Evolutionary conservation across 2,797 vertebrate genomes (phyloP).

Genomic region (Mormyrops boulengeri): DNA sequence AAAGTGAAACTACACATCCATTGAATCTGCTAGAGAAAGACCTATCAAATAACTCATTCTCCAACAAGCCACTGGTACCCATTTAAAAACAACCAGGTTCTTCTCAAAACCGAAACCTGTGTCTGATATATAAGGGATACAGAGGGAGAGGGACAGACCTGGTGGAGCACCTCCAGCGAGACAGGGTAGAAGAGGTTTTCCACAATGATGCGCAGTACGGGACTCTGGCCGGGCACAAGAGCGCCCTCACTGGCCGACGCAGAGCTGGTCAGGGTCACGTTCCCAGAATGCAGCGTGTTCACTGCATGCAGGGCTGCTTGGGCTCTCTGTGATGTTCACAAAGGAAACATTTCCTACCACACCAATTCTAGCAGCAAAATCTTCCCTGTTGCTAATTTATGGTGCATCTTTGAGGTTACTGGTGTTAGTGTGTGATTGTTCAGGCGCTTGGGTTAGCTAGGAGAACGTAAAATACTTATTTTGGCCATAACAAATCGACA

Average conservation of each 20-base stretch:
- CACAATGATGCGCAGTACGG: conserved; percentile 71
- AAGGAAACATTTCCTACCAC: conserved; percentile 24
- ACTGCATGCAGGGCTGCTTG: conserved; percentile 58
- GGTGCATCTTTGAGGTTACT: not conserved
- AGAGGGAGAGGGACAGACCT: conserved; percentile 55
- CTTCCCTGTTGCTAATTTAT: not conserved
- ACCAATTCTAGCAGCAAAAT: conserved; percentile 18
- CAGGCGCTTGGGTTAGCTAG: not conserved
- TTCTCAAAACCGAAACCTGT: not conserved
- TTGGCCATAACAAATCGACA: not conserved
- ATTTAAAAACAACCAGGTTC: not conserved
- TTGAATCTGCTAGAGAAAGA: not conserved
- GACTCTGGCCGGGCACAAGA: conserved; percentile 48
- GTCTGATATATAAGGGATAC: not conserved
- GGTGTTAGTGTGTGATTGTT: not conserved
- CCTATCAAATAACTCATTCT: not conserved
- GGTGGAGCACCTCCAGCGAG: conserved; percentile 69
- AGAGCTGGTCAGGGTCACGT: conserved; percentile 40
- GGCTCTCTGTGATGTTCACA: conserved; percentile 46
- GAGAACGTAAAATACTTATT: not conserved
- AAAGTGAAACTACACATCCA: not conserved
- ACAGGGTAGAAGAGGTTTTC: conserved; percentile 70
- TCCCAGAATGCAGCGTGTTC: conserved; percentile 54
- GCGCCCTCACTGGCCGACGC: conserved; percentile 42
- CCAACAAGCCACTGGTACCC: not conserved